Conservation (phyloP, 2,888 invertebrate genomes). For the Drosophila gaucha region DNA sequence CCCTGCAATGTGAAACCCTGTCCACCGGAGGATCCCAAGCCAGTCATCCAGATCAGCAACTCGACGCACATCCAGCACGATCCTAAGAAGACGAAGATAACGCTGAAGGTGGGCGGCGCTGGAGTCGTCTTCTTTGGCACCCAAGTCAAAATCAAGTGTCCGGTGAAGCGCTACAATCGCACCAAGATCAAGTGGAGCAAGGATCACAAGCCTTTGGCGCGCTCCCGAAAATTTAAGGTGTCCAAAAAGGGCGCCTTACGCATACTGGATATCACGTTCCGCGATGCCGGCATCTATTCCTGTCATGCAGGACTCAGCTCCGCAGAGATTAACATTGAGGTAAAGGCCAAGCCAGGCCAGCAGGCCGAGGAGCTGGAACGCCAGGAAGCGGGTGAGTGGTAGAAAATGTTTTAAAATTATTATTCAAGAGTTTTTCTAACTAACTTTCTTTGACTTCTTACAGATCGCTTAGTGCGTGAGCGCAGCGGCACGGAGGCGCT, state of each 20-base stretch:
- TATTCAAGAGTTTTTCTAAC: not conserved
- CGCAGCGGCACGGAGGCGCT: constrained; percentile 83
- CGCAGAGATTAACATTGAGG: constrained; percentile 92
- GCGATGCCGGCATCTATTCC: constrained; percentile 94
- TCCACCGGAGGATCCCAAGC: constrained; percentile 89
- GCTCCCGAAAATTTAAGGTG: constrained; percentile 93
- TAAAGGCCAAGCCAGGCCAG: constrained; percentile 92
- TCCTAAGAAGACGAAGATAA: constrained; percentile 91
- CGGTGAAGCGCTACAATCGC: constrained; percentile 92
- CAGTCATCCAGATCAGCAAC: constrained; percentile 91
- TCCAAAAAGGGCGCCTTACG: constrained; percentile 96
- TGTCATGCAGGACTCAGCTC: constrained; percentile 93
- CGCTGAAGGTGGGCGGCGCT: constrained; percentile 94
- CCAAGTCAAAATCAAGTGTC: constrained; percentile 96
- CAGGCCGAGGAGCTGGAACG: constrained; percentile 91
- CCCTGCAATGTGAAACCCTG: constrained; percentile 94
- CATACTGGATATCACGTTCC: constrained; percentile 91
- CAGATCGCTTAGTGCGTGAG: constrained; percentile 84
- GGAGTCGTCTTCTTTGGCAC: constrained; percentile 96
- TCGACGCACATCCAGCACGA: constrained; percentile 94
- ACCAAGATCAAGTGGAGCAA: constrained; percentile 96
- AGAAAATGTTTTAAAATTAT: not conserved
- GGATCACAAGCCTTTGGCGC: constrained; percentile 91
- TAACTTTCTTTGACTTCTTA: not conserved
- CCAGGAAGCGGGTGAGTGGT: constrained; percentile 84